phyloP scores from a whole-genome alignment of 2,888 invertebrate genomes.

The Halictus ligatus region DNA sequence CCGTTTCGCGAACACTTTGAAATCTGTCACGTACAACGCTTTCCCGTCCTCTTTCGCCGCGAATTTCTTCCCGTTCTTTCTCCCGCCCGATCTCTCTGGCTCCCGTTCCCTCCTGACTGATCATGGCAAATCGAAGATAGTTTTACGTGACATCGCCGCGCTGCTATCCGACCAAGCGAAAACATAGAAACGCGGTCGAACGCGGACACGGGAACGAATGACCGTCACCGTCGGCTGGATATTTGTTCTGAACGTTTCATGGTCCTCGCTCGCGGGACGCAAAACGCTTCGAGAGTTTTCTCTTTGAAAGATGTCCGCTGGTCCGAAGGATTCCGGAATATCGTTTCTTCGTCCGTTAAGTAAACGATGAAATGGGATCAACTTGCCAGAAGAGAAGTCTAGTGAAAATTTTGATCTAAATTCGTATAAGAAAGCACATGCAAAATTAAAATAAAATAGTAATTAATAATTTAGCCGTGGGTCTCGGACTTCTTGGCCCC shows the following conservation, averaged over 20 bases:
- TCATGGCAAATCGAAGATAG: conserved; percentile 70
- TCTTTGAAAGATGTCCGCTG: too few relatives aligned
- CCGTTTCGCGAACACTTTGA: conserved; percentile 57
- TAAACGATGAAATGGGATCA: not conserved
- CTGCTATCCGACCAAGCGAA: conserved; percentile 46
- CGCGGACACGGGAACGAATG: conserved; percentile 41
- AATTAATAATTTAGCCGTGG: too few relatives aligned
- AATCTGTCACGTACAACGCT: conserved; percentile 63
- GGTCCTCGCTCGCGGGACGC: not conserved
- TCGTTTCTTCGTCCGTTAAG: not conserved
- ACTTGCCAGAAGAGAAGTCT: not conserved
- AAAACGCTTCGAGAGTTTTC: conserved; percentile 13
- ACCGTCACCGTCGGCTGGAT: conserved; percentile 41
- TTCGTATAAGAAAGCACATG: too few relatives aligned
- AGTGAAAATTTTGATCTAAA: not conserved
- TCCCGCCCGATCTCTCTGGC: not conserved
- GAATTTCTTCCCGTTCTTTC: not conserved
- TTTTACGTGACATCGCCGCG: conserved; percentile 65
- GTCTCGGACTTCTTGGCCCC: too few relatives aligned
- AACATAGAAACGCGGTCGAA: conserved; percentile 60
- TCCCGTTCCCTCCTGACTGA: conserved; percentile 19
- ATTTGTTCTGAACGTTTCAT: conserved; percentile 45
- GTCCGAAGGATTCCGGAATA: not conserved
- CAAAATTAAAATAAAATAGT: too few relatives aligned
- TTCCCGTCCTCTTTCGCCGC: conserved; percentile 11